Conservation (phyloP, 2,797 vertebrate genomes). For the Acanthiza pusilla region DNA sequence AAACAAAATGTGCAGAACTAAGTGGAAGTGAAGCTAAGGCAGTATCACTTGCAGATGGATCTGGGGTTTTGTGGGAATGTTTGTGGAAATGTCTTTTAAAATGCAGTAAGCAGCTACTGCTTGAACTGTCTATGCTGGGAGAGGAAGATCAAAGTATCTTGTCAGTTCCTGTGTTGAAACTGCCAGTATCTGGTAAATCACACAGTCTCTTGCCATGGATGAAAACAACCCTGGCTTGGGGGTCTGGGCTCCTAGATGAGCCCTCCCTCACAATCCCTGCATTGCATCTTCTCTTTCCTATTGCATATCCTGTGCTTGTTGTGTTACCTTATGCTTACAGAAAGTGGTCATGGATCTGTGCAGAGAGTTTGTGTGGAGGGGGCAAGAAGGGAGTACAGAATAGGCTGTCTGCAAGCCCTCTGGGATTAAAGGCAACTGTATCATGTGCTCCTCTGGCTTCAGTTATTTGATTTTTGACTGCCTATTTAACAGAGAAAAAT, state of each 20-base stretch:
- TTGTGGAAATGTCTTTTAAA: neutral
- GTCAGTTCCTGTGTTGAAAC: neutral
- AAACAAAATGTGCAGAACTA: neutral
- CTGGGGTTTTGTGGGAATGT: neutral
- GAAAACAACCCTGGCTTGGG: neutral
- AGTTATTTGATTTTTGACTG: neutral
- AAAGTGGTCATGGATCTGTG: neutral
- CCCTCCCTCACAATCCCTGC: neutral
- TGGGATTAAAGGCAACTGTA: neutral
- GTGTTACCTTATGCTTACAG: fast-evolving
- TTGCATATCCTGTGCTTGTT: neutral
- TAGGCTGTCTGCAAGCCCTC: neutral
- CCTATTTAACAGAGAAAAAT: neutral
- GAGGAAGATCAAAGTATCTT: neutral
- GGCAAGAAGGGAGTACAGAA: neutral
- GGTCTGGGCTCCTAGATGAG: neutral
- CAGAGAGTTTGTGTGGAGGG: neutral
- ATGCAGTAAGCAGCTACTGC: neutral
- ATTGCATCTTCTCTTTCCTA: neutral
- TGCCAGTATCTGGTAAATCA: neutral
- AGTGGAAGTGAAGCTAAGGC: neutral
- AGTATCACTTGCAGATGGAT: neutral
- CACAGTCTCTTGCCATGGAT: neutral
- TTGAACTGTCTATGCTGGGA: neutral
- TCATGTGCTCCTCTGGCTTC: neutral